Percentiles rank a stretch among this genome's conserved stretches.
These are phyloP conservation scores for Sapayoa aenigma DNA, from an alignment of 2,113 vertebrate genomes.

Conservation along the genomic window DNA sequence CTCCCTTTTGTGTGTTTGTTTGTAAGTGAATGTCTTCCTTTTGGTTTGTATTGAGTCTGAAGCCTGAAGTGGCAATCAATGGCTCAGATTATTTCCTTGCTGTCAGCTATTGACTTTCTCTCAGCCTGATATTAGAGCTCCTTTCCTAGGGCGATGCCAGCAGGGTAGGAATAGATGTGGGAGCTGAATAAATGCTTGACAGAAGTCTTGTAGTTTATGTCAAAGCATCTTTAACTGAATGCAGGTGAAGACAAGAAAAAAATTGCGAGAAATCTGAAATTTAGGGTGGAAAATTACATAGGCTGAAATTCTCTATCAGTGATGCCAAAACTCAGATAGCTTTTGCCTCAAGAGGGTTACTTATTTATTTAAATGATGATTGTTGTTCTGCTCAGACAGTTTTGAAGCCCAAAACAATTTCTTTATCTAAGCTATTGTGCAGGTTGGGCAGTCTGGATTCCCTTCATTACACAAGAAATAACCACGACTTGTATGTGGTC, in stretches of 20 bases:
- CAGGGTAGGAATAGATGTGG: background rate
- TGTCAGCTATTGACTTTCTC: constrained; percentile 80
- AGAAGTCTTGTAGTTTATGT: background rate
- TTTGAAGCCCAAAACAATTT: constrained; percentile 4
- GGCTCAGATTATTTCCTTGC: constrained; percentile 76
- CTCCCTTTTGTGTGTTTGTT: constrained; percentile 18
- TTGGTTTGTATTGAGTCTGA: constrained; percentile 70
- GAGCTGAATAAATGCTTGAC: background rate
- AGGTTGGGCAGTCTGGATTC: background rate
- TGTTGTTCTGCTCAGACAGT: background rate
- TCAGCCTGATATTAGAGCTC: constrained; percentile 63
- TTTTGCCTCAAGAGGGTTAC: background rate
- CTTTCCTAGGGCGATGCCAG: constrained; percentile 7
- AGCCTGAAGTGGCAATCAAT: constrained; percentile 76
- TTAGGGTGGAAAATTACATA: background rate
- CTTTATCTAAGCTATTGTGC: background rate
- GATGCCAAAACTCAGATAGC: background rate
- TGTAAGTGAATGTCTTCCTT: constrained; percentile 46
- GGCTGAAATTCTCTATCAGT: background rate
- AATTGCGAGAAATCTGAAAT: background rate
- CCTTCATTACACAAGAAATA: background rate
- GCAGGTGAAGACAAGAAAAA: background rate
- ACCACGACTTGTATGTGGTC: background rate
- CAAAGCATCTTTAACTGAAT: constrained; percentile 7
- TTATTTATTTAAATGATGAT: background rate